Evolutionary conservation across 2,888 invertebrate genomes (phyloP).

Genomic region (Hetaerina titia): DNA sequence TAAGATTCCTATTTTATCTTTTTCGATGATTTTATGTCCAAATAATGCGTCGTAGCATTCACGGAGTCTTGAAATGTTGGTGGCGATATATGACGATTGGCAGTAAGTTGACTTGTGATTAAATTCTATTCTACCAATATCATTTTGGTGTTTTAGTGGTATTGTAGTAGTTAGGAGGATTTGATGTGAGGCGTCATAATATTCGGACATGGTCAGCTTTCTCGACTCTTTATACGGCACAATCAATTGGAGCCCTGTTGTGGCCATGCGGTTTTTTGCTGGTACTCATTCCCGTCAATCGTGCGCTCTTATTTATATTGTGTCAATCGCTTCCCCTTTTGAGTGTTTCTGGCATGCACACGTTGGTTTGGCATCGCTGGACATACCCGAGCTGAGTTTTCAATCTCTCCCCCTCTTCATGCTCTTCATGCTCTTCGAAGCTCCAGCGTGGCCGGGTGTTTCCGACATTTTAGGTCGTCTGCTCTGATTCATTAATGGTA

Average conservation of each 20-base stretch:
- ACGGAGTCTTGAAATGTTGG: too few species aligned
- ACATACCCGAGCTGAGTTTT: background rate
- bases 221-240: background rate
- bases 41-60: too few species aligned
- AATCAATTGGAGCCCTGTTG: constrained; percentile 41
- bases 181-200: constrained; percentile 9
- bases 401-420: background rate
- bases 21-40: too few species aligned
- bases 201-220: background rate
- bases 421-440: background rate
- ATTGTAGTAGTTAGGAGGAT: background rate
- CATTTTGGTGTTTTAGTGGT: background rate
- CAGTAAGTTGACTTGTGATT: too few species aligned
- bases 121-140: background rate
- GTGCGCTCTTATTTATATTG: constrained; percentile 8
- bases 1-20: too few species aligned
- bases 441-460: background rate
- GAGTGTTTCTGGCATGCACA: constrained; percentile 42
- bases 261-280: constrained; percentile 53
- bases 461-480: background rate
- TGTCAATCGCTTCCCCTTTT: constrained; percentile 28
- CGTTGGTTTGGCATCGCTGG: constrained; percentile 19
- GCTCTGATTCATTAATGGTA: background rate
- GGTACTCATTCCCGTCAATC: constrained; percentile 49
- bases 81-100: too few species aligned